Evolutionary conservation across 2,113 vertebrate species (phyloP), one percentile per base, ranked within the genome.

Genomic region (Pluvianellus socialis): DNA sequence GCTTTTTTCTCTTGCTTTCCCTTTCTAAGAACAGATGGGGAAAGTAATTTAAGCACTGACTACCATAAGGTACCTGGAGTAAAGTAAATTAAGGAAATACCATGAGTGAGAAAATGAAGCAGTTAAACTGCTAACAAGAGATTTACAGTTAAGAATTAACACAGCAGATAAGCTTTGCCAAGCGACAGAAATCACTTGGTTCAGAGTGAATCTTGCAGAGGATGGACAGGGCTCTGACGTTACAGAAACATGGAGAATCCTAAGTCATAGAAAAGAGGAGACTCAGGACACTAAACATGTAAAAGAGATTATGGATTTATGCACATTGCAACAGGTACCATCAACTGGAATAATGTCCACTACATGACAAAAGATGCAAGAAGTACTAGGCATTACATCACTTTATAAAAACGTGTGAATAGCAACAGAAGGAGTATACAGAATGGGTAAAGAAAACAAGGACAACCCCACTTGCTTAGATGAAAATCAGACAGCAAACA

Each of bases 1-100:
- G 59, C 74, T 94, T 93, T 94, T 50, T 90, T 95, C 79, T 80
- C 75, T 87, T 94, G 84, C 84, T 87, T 96, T 79, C 40, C 35
- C 24, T 52, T 75, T 79, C 74, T 79, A 49, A 79, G 96, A 95
- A 90, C 94, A 97, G 95, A 97, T 97, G 96, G 93, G 56, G 67
- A 88, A 49, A 85, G 84, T 79, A 91, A 92, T 96, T 96, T 95
- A 81, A 92, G 80, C 82, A 91, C 93, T 6, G 21, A 92, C 79
- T 87, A 61, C 80, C 93, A 94, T 85, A 92, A 94, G 93, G 91
- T 90, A 97, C 77, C 91, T 96, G 81, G 84, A 96, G 70, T 89
- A 96, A 96, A 95, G 76, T 91, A 93, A 94, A 96, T 96, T 87
- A 94, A 92, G 81, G 45, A 94, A 90, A 96, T 75, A 93, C 70